Evolutionary conservation across 2,888 invertebrate species (phyloP).

Genomic region (Netelia inedita): DNA sequence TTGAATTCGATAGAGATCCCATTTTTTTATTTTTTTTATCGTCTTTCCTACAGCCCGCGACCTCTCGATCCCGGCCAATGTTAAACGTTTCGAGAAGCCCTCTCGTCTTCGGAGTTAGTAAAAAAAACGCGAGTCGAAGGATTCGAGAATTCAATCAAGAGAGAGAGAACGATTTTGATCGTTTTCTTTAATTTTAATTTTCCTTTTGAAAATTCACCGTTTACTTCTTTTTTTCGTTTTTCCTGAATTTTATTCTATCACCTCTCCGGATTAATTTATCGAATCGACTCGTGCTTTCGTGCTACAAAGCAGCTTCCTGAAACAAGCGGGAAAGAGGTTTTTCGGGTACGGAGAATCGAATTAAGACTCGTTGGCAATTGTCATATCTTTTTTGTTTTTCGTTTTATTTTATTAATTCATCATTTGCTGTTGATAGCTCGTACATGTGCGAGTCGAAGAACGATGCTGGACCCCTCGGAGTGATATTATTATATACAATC

Average conservation of each 20-base stretch:
- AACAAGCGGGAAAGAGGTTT: constrained; percentile 56
- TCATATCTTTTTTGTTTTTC: constrained; percentile 46
- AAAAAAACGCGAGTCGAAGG: constrained; percentile 40
- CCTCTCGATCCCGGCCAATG: constrained; percentile 64
- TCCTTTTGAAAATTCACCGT: neutral
- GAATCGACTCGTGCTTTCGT: constrained; percentile 48
- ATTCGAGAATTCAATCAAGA: constrained; percentile 50
- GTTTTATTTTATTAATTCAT: constrained; percentile 37
- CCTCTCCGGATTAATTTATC: constrained; percentile 49
- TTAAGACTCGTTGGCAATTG: constrained; percentile 55
- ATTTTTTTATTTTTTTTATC: constrained; percentile 5
- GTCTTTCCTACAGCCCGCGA: constrained; percentile 14
- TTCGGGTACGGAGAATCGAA: constrained; percentile 30
- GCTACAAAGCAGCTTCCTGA: constrained; percentile 68
- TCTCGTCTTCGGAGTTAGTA: constrained; percentile 65
- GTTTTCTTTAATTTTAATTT: neutral
- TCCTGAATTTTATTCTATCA: neutral
- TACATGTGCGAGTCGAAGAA: constrained; percentile 51
- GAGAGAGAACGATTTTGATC: constrained; percentile 26
- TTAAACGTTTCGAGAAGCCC: constrained; percentile 62
- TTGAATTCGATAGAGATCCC: neutral
- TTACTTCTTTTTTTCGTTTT: neutral
- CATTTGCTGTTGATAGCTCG: constrained; percentile 4
- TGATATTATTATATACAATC: neutral
- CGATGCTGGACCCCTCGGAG: constrained; percentile 22